Evolutionary conservation across 1,140 invertebrate species (phyloP), one percentile per base, ranked within the genome.

Genomic region (Cydia strobilella): DNA sequence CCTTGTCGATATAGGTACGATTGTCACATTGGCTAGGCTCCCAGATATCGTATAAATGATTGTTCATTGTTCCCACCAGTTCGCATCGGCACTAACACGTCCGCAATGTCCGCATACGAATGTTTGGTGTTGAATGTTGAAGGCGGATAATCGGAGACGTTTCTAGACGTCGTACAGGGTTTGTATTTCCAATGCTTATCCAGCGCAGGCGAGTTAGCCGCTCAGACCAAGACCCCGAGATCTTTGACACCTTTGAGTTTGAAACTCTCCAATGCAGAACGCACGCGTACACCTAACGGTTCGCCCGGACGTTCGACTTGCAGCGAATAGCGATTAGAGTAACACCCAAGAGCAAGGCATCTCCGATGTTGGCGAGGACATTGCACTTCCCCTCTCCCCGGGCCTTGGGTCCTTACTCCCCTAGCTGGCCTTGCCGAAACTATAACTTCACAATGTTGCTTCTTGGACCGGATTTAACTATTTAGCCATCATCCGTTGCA

Each of bases 281-380:
- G 12, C 42, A 45, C 13, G 10, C 13, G 42, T 45, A 4, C 42
- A 10, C 42, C 3, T 15, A 45, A 3, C 42, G 42, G 42, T 45
- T 45, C 42, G 3, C 13, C 42, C 13, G 42, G 3, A 0, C 42
- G 42, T 45, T 45, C 42, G 42, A 45, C 42, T 45, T 13, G 13
- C 42, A 45, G 42, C 12, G 9, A 3, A 9, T 4, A 9, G 51
- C 51, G 51, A 59, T 59, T 23, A n/a, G 7, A 59, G 54, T 59
- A 23, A 59, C 54, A 23, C 9, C 18, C 54, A 9, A 59, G 20
- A 59, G 13, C 77, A 83, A 86, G 84, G 86, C 87, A 89, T 90
- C 86, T 85, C 84, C 74, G 18, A 82, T 88, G 89, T 90, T 90
- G 80, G 88, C 89, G 89, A 92, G 90, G 90, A 92, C 90, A 90